phyloP scores from a whole-genome alignment of 2,113 vertebrate genomes.

The Potamarius usumacintae region DNA sequence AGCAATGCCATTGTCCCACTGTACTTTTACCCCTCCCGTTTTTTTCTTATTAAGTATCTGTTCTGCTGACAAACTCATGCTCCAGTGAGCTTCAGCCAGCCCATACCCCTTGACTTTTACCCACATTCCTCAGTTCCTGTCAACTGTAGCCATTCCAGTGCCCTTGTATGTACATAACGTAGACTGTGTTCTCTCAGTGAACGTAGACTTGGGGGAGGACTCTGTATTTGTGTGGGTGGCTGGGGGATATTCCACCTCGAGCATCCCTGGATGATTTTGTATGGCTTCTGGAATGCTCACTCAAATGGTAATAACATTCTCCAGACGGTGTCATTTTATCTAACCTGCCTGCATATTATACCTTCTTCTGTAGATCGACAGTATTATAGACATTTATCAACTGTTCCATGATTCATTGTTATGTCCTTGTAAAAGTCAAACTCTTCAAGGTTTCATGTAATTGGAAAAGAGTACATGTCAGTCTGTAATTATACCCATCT shows the following conservation, averaged over 20 bases:
- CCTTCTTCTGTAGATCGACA: background rate
- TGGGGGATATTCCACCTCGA: constrained; percentile 29
- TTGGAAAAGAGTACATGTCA: constrained; percentile 8
- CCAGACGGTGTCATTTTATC: background rate
- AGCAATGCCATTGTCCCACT: background rate
- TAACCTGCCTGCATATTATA: background rate
- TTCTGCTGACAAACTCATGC: constrained; percentile 40
- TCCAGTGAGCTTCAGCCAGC: constrained; percentile 33
- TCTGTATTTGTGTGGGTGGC: constrained; percentile 22
- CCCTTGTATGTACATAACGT: constrained; percentile 49
- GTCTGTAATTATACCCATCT: constrained; percentile 9
- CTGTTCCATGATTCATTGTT: background rate
- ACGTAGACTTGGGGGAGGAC: background rate
- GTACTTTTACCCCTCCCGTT: background rate
- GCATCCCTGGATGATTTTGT: constrained; percentile 28
- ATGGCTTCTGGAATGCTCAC: constrained; percentile 21
- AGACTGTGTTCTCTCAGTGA: constrained; percentile 27
- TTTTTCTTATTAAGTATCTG: constrained; percentile 31
- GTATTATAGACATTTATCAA: background rate
- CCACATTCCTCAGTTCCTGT: constrained; percentile 51
- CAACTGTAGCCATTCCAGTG: constrained; percentile 32
- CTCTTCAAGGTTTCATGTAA: background rate
- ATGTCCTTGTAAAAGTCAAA: constrained; percentile 7
- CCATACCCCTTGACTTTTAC: constrained; percentile 34
- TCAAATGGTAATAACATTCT: constrained; percentile 22